Evolutionary conservation across 2,888 invertebrate genomes (phyloP), one percentile per base, ranked within the genome.

Genomic region (Cerceris rybyensis): DNA sequence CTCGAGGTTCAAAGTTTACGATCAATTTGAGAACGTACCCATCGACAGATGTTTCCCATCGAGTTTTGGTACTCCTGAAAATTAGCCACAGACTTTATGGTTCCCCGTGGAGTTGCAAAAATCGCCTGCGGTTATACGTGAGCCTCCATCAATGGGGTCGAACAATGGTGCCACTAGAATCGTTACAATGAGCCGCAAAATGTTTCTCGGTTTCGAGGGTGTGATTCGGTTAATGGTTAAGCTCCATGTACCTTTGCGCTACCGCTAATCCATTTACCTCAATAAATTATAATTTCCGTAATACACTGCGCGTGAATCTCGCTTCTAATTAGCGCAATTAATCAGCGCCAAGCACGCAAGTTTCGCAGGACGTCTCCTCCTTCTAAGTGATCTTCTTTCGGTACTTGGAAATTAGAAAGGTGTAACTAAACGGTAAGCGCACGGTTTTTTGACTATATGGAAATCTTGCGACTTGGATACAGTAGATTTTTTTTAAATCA

Each of bases 1-100:
- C 42, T 50, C 50, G 42, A 28, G 58, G 68, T 60, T 77, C 75
- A 78, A 79, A 72, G 76, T 82, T 80, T 74, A 75, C 70, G 78
- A 82, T 77, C 78, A 54, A 73, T 61, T 76, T 58, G 42, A 42
- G 8, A 59, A 58, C 52, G 55, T 64, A 74, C 74, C 74, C 58
- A 80, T 74, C 84, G 81, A 80, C 86, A 86, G 86, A 84, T 85
- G 84, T 86, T 82, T 39, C 73, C 60, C 82, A 42, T 65, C 57
- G 43, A 64, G 63, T 63, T 60, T 16, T 58, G 59, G 43, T 65
- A 43, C 75, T 78, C 63, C 75, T 64, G 70, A 68, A 28, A 86
- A 85, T 85, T 82, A 82, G 60, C 75, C 59, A 52, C 59, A 67
- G 75, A 71, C 59, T 59, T 60, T 42, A 17, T 8, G 43, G 39